These are phyloP conservation scores for Adelognathus sp. DNA, from an alignment of 2,888 invertebrate genomes.

Conservation along the genomic window DNA sequence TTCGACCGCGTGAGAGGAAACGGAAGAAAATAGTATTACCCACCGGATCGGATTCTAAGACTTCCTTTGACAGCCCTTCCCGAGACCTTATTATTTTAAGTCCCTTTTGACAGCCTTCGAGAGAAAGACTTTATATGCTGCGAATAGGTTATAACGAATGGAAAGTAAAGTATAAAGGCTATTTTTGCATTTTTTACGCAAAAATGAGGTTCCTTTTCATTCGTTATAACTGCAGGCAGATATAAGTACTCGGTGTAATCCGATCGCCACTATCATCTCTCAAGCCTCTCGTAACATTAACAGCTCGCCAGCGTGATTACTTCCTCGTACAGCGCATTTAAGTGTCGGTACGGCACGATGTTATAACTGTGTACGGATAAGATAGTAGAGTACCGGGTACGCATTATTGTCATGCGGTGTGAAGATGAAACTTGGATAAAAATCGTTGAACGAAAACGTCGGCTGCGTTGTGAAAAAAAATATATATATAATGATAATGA, in stretches of 20 bases:
- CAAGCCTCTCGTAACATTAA: background rate
- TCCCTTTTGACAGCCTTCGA: no score
- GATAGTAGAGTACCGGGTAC: background rate
- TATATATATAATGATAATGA: background rate
- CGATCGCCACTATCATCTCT: background rate
- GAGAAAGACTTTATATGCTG: no score
- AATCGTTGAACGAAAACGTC: conserved; percentile 60
- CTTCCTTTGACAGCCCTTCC: no score
- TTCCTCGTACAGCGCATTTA: conserved; percentile 66
- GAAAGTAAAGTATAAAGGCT: no score
- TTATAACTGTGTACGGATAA: conserved; percentile 58
- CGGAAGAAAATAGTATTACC: no score
- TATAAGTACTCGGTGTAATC: background rate
- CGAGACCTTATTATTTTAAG: no score
- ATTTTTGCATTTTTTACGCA: no score
- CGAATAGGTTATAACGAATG: no score
- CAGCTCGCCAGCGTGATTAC: conserved; percentile 63
- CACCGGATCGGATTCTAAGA: no score
- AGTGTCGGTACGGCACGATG: conserved; percentile 62
- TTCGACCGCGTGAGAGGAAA: no score
- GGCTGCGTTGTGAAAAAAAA: conserved; percentile 48
- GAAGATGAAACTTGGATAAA: background rate
- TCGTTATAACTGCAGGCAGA: background rate
- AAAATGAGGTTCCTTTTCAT: background rate
- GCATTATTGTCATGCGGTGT: background rate